A percentile compares a stretch with the other conserved stretches of the same genome.
These are phyloP conservation scores for Tribolium madens DNA, from an alignment of 1,140 invertebrate species.

Conservation along the genomic window DNA sequence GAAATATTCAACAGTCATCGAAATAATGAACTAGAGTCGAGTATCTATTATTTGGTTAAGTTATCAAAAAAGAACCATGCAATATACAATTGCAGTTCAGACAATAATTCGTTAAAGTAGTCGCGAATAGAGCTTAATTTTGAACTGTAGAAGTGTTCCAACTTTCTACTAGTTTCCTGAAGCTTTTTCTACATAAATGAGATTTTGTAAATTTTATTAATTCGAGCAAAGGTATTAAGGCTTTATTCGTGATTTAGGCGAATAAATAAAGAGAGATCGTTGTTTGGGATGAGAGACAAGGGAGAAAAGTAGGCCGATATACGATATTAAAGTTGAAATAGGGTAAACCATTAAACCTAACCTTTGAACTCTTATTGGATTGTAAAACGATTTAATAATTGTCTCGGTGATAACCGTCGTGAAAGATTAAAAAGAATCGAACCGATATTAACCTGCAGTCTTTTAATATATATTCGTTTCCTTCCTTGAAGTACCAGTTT, in stretches of 20 bases:
- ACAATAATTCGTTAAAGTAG: constrained; percentile 31
- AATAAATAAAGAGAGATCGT: constrained; percentile 2
- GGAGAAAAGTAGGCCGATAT: constrained; percentile 5
- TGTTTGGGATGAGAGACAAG: constrained; percentile 40
- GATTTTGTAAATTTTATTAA: constrained; percentile 13
- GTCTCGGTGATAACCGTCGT: background rate
- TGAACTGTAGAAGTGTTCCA: background rate
- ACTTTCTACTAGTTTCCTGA: background rate
- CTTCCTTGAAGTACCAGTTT: constrained; percentile 61
- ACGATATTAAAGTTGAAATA: constrained; percentile 32
- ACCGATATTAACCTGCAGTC: constrained; percentile 55
- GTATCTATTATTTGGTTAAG: background rate
- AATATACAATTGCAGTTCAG: constrained; percentile 3
- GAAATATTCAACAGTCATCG: constrained; percentile 14
- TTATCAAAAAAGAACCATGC: constrained; percentile 4
- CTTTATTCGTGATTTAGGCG: background rate
- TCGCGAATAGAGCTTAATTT: constrained; percentile 6
- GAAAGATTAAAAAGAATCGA: constrained; percentile 20
- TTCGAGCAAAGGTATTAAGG: background rate
- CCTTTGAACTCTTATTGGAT: constrained; percentile 8
- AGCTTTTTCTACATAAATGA: constrained; percentile 3
- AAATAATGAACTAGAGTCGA: background rate
- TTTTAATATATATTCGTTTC: constrained; percentile 55
- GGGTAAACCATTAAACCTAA: constrained; percentile 8
- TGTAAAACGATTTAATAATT: constrained; percentile 30